Evolutionary conservation across 2,888 invertebrate genomes (phyloP).

Genomic region (Onchidella celtica): DNA sequence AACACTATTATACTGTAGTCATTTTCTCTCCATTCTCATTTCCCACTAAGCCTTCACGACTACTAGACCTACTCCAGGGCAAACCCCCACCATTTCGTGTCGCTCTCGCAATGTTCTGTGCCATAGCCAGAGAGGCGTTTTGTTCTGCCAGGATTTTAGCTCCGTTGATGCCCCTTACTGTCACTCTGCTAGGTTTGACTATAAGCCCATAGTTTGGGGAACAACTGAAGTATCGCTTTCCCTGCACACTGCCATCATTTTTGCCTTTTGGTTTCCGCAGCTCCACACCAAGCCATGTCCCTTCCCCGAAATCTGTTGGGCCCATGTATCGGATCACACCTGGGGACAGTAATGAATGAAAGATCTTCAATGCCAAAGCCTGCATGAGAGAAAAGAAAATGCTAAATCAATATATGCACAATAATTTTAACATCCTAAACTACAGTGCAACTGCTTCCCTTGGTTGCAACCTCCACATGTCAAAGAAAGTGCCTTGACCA

Average conservation of each 20-base stretch:
- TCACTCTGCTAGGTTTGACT: constrained; percentile 78
- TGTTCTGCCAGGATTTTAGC: constrained; percentile 75
- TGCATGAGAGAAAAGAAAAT: neutral
- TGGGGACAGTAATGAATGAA: constrained; percentile 50
- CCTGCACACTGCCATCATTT: constrained; percentile 79
- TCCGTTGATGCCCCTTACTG: constrained; percentile 82
- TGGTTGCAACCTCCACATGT: no score
- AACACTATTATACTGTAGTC: no score
- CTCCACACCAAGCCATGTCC: constrained; percentile 82
- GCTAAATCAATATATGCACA: neutral
- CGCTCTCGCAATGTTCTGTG: constrained; percentile 20
- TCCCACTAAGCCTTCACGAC: constrained; percentile 42
- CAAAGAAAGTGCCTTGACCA: no score
- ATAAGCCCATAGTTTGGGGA: constrained; percentile 78
- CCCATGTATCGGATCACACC: constrained; percentile 81
- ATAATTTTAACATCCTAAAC: no score
- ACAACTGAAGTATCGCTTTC: constrained; percentile 78
- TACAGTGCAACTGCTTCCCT: no score
- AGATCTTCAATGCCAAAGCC: neutral
- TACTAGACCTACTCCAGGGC: constrained; percentile 44
- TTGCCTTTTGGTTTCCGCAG: constrained; percentile 79
- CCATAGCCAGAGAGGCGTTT: constrained; percentile 4
- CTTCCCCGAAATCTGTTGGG: constrained; percentile 81
- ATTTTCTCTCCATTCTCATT: constrained; percentile 30
- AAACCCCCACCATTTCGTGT: constrained; percentile 24